A percentile compares a stretch with the other conserved stretches of the same genome.
Evolutionary conservation across 2,797 vertebrate species (phyloP).

Genomic region (Erithacus rubecula): DNA sequence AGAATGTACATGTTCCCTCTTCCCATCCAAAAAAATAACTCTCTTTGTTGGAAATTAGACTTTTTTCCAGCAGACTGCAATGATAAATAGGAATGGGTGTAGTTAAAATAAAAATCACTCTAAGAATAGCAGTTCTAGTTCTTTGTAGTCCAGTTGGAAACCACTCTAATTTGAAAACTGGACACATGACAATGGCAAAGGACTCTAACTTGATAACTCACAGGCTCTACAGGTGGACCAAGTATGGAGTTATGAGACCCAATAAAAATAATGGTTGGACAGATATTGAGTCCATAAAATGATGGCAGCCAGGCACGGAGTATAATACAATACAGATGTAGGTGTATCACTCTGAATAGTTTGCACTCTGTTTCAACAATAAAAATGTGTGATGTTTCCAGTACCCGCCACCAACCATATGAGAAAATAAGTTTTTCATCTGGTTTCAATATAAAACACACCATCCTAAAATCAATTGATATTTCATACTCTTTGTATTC

Average conservation of each 20-base stretch:
- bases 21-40: background rate
- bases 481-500: slow-evolving; percentile 65
- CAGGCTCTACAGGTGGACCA: slow-evolving; percentile 41
- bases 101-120: slow-evolving; percentile 30
- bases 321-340: slow-evolving; percentile 34
- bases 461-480: slow-evolving; percentile 59
- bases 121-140: slow-evolving; percentile 5
- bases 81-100: background rate
- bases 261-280: slow-evolving; percentile 55
- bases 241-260: slow-evolving; percentile 20
- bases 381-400: slow-evolving; percentile 56
- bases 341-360: slow-evolving; percentile 17
- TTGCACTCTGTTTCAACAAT: slow-evolving; percentile 59
- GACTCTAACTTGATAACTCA: background rate
- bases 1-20: background rate
- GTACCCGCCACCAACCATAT: slow-evolving; percentile 24
- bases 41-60: background rate
- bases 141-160: slow-evolving; percentile 35
- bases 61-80: background rate
- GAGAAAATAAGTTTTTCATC: slow-evolving; percentile 35
- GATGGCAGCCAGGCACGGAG: slow-evolving; percentile 25
- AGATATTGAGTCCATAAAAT: slow-evolving; percentile 58
- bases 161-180: slow-evolving; percentile 27
- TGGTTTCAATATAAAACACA: slow-evolving; percentile 63
- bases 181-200: slow-evolving; percentile 5